A percentile compares a stretch with the other conserved stretches of the same genome.
phyloP scores from a whole-genome alignment of 92 coral and sea anemone genomes.

The Umimayanthus kanabou region DNA sequence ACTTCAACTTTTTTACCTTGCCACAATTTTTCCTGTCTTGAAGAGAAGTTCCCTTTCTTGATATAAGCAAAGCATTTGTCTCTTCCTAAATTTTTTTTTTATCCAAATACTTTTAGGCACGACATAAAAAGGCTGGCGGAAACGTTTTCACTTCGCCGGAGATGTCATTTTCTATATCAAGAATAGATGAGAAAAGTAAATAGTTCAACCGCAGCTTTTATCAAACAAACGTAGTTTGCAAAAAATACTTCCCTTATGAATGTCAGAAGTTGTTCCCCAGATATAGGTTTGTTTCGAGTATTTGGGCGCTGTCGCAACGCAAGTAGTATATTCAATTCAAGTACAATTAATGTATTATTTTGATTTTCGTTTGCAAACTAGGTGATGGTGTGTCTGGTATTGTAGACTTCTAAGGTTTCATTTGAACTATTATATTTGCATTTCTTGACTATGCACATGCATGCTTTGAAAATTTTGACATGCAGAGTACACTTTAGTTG shows the following conservation, averaged over 20 bases:
- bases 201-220: neutral
- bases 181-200: neutral
- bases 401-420: neutral
- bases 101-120: neutral
- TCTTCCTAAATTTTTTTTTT: neutral
- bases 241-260: neutral
- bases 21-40: neutral
- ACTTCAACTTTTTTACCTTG: neutral
- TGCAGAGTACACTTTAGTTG: neutral
- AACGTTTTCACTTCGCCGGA: conserved; percentile 3
- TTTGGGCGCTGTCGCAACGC: too few relatives aligned
- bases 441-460: neutral
- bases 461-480: neutral
- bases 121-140: neutral
- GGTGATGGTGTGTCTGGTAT: neutral
- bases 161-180: neutral
- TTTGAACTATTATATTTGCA: neutral
- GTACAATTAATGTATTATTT: neutral
- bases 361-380: neutral
- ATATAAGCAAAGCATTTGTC: neutral
- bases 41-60: too few relatives aligned
- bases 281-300: too few relatives aligned
- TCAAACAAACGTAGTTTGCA: neutral
- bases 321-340: too few relatives aligned
- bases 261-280: neutral